These are phyloP conservation scores for Harlomillsia oculata DNA, from an alignment of 1,140 invertebrate genomes.

Conservation along the genomic window DNA sequence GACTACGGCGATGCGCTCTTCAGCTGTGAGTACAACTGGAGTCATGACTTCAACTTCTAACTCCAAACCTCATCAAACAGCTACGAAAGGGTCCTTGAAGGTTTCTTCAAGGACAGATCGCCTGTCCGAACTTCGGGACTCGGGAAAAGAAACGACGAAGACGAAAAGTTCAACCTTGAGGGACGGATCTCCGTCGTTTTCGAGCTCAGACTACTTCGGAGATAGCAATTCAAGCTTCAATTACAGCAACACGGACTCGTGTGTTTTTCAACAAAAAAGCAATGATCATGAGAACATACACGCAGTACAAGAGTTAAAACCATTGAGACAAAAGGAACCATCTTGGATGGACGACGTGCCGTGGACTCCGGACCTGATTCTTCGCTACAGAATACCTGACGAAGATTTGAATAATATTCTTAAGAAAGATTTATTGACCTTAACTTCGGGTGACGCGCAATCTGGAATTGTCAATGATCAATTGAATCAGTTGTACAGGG, in stretches of 20 bases:
- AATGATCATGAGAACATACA: conserved; percentile 9
- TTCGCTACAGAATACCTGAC: conserved; percentile 54
- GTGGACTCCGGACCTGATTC: conserved; percentile 56
- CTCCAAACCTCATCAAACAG: too few species aligned
- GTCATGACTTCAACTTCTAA: too few species aligned
- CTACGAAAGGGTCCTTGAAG: too few species aligned
- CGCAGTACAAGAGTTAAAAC: neutral
- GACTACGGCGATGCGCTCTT: too few species aligned
- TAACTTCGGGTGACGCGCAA: conserved; percentile 45
- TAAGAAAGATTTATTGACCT: conserved; percentile 49
- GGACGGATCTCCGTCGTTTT: neutral
- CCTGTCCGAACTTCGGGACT: neutral
- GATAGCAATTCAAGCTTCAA: neutral
- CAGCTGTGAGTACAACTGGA: too few species aligned
- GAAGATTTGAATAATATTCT: conserved; percentile 55
- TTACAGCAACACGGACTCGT: neutral
- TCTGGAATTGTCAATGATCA: conserved; percentile 62
- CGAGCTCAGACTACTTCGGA: neutral
- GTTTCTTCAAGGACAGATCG: neutral
- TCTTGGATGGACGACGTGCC: conserved; percentile 45
- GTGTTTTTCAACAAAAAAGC: neutral
- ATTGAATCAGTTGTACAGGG: conserved; percentile 57
- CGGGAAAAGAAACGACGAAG: neutral
- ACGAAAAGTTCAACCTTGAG: too few species aligned
- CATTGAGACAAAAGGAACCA: neutral